Conservation (phyloP, 1,140 invertebrate species). For the Pogonomyrmex barbatus region DNA sequence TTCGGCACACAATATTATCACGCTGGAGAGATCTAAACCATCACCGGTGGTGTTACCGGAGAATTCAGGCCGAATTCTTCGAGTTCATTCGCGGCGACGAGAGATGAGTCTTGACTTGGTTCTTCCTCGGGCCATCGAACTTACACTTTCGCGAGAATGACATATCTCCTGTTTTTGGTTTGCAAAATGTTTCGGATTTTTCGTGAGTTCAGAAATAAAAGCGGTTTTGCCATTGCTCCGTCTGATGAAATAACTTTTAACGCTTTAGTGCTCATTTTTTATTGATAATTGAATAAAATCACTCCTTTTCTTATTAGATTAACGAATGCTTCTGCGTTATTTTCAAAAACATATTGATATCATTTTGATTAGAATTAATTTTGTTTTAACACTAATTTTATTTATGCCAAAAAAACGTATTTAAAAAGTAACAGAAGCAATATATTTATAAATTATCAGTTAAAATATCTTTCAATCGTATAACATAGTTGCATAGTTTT, state of each 20-base stretch:
- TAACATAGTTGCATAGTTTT: background rate
- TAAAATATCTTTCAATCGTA: background rate
- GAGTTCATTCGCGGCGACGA: constrained; percentile 42
- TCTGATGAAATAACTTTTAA: background rate
- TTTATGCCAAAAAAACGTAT: background rate
- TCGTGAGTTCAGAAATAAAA: background rate
- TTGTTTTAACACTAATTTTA: background rate
- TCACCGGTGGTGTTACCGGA: constrained; percentile 57
- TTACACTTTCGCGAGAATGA: constrained; percentile 3
- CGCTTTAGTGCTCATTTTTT: background rate
- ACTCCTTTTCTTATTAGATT: background rate
- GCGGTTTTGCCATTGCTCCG: background rate
- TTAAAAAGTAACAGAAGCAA: background rate
- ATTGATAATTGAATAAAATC: background rate
- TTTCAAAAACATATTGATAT: background rate
- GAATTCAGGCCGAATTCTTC: constrained; percentile 44
- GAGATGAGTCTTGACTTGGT: constrained; percentile 39
- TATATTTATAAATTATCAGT: background rate
- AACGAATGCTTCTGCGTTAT: background rate
- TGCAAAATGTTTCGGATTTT: background rate
- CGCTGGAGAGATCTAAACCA: constrained; percentile 78
- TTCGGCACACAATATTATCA: constrained; percentile 79
- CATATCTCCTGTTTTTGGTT: background rate
- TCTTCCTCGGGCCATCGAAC: background rate
- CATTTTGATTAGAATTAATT: background rate